Evolutionary conservation across 2,888 invertebrate genomes (phyloP).

Genomic region (Crioceris asparagi): DNA sequence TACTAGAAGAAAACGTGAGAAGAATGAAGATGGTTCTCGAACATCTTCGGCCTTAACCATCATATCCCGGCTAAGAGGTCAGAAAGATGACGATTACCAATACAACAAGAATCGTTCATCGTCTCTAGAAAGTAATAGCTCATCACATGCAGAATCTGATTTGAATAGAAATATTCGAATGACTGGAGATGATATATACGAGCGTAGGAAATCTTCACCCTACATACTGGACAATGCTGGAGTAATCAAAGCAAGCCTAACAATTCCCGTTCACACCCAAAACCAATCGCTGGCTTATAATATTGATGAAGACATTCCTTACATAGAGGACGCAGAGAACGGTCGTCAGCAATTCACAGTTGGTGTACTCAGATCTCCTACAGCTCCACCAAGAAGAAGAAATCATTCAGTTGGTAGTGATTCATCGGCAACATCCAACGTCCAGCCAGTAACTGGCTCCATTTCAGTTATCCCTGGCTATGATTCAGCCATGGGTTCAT

Average conservation of each 20-base stretch:
- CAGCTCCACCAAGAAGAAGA: conserved; percentile 38
- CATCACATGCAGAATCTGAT: conserved; percentile 46
- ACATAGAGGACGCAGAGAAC: conserved; percentile 47
- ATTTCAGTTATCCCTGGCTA: conserved; percentile 36
- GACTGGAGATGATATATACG: conserved; percentile 23
- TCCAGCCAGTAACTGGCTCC: conserved; percentile 37
- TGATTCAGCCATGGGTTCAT: conserved; percentile 56
- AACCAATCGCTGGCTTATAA: conserved; percentile 40
- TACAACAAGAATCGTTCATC: conserved; percentile 35
- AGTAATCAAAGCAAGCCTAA: conserved; percentile 70
- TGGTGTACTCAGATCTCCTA: conserved; percentile 31
- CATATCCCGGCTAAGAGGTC: conserved; percentile 41
- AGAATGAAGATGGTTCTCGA: conserved; percentile 34
- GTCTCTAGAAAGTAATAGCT: conserved; percentile 35
- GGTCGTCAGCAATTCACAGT: conserved; percentile 35
- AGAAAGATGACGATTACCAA: conserved; percentile 34
- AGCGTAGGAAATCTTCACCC: conserved; percentile 49
- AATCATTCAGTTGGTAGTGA: conserved; percentile 43
- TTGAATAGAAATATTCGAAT: conserved; percentile 31
- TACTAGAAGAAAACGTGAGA: conserved; percentile 42
- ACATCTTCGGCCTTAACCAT: conserved; percentile 46
- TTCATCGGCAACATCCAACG: conserved; percentile 33
- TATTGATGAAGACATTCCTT: conserved; percentile 57
- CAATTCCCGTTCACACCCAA: conserved; percentile 50
- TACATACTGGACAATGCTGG: conserved; percentile 46